Evolutionary conservation across 2,888 invertebrate genomes (phyloP).

Genomic region (Andrena marginata): DNA sequence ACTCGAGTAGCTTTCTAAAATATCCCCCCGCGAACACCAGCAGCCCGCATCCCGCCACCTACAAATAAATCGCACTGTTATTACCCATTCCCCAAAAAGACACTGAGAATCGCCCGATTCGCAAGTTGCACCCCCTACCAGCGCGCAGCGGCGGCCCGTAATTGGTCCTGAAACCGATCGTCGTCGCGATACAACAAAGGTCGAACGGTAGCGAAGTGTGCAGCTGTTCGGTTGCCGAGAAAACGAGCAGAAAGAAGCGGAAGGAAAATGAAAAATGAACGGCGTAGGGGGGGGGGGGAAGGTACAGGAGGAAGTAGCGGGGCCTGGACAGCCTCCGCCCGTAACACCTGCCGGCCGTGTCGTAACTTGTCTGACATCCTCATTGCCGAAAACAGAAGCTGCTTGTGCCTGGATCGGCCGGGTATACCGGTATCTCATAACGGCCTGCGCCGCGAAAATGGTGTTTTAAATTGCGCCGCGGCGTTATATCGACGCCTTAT

Average conservation of each 20-base stretch:
- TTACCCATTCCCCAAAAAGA: no score
- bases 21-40: no score
- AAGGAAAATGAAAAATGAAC: slow-evolving; percentile 44
- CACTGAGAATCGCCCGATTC: no score
- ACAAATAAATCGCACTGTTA: no score
- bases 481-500: slow-evolving; percentile 71
- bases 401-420: slow-evolving; percentile 55
- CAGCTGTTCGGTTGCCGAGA: slow-evolving; percentile 8
- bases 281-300: slow-evolving; percentile 5
- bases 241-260: slow-evolving; percentile 13
- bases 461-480: slow-evolving; percentile 69
- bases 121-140: no score
- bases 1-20: no score
- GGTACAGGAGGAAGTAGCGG: slow-evolving; percentile 25
- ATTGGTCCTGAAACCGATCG: slow-evolving; percentile 17
- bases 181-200: slow-evolving; percentile 55
- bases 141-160: slow-evolving; percentile 6
- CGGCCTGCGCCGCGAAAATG: slow-evolving; percentile 70
- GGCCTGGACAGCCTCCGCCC: slow-evolving; percentile 36
- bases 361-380: slow-evolving; percentile 77
- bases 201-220: slow-evolving; percentile 45
- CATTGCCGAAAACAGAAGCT: slow-evolving; percentile 81
- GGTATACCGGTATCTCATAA: slow-evolving; percentile 75
- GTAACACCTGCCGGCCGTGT: slow-evolving; percentile 71
- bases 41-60: no score